Percentiles rank a stretch among this genome's conserved stretches.
phyloP scores from a whole-genome alignment of 2,797 vertebrate genomes.

The Arrhamphus sclerolepis region DNA sequence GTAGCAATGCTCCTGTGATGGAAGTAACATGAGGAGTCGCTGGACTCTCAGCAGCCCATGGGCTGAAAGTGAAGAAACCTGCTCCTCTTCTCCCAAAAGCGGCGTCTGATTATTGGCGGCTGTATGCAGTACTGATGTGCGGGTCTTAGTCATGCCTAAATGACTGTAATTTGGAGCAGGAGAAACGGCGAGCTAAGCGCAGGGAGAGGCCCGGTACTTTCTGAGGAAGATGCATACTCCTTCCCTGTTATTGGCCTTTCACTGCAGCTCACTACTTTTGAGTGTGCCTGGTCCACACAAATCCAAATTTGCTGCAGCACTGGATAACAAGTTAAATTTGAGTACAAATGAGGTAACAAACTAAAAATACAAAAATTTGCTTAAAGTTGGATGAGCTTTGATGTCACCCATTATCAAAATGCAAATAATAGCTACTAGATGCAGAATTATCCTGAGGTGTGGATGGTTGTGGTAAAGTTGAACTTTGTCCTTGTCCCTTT shows the following conservation, averaged over 20 bases:
- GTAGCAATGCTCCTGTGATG: slow-evolving; percentile 39
- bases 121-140: slow-evolving; percentile 47
- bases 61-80: slow-evolving; percentile 42
- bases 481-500: too few relatives aligned
- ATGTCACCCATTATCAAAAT: too few relatives aligned
- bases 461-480: too few relatives aligned
- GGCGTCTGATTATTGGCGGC: slow-evolving; percentile 55
- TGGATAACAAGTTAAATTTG: slow-evolving; percentile 14
- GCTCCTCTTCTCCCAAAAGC: slow-evolving; percentile 24
- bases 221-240: slow-evolving; percentile 47
- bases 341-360: slow-evolving; percentile 37
- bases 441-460: too few relatives aligned
- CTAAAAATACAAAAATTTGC: slow-evolving; percentile 20
- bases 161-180: slow-evolving; percentile 74
- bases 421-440: too few relatives aligned
- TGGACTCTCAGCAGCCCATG: slow-evolving; percentile 21
- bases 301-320: slow-evolving; percentile 6
- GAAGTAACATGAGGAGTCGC: slow-evolving; percentile 34
- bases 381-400: slow-evolving; percentile 8
- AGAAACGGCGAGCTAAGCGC: slow-evolving; percentile 59
- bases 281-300: neutral
- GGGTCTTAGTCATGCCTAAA: slow-evolving; percentile 70
- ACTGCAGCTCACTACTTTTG: slow-evolving; percentile 39
- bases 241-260: slow-evolving; percentile 60
- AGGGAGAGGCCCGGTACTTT: slow-evolving; percentile 50